Conservation (phyloP, 2,888 invertebrate genomes). For the Autographa pulchrina region DNA sequence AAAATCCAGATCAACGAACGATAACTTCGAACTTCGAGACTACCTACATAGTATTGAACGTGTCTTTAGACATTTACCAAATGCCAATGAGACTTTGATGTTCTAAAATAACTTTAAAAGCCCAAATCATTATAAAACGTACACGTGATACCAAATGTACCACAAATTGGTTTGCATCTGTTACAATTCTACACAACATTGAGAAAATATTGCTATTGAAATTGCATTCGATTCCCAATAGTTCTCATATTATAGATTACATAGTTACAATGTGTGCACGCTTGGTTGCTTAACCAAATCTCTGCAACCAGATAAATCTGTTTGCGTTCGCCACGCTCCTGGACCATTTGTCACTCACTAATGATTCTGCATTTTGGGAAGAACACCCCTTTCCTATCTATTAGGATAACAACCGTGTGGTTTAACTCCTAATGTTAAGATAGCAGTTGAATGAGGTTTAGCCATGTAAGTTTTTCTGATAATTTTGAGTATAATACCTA, state of each 20-base stretch:
- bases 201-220: neutral
- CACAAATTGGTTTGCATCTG: too few relatives aligned
- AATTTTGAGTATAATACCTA: too few relatives aligned
- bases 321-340: constrained; percentile 49
- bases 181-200: neutral
- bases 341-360: constrained; percentile 62
- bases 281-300: constrained; percentile 43
- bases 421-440: constrained; percentile 6
- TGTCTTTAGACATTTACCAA: too few relatives aligned
- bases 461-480: neutral
- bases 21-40: too few relatives aligned
- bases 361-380: constrained; percentile 56
- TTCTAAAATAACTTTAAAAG: too few relatives aligned
- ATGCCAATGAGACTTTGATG: too few relatives aligned
- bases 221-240: neutral
- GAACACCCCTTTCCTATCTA: constrained; percentile 48
- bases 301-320: constrained; percentile 49
- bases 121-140: too few relatives aligned
- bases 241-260: neutral
- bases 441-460: neutral
- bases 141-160: too few relatives aligned
- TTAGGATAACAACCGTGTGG: constrained; percentile 31
- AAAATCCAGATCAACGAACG: too few relatives aligned
- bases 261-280: constrained; percentile 31
- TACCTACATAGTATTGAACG: too few relatives aligned